phyloP scores from a whole-genome alignment of 2,113 vertebrate species.

The Tretioscincus oriximinensis region DNA sequence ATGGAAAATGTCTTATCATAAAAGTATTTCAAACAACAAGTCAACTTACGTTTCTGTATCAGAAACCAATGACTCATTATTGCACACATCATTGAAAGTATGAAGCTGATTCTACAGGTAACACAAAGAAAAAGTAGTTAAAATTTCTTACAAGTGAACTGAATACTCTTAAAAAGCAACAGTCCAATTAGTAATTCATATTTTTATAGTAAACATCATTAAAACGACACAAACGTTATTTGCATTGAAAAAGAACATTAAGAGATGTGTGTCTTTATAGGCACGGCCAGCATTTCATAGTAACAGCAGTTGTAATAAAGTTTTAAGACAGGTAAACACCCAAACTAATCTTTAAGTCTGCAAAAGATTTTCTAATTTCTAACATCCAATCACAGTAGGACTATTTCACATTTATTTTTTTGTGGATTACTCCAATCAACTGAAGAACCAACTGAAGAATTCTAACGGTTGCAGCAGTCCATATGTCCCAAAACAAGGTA shows the following conservation, averaged over 20 bases:
- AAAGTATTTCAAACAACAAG: constrained; percentile 41
- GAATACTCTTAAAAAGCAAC: not conserved
- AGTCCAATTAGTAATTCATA: not conserved
- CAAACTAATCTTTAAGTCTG: not conserved
- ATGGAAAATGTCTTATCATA: too few relatives aligned
- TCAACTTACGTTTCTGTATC: constrained; percentile 98
- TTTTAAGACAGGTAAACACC: not conserved
- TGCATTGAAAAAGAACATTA: not conserved
- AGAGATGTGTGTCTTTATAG: not conserved
- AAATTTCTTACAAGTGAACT: not conserved
- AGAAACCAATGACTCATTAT: constrained; percentile 98
- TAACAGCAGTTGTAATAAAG: not conserved
- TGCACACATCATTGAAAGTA: constrained; percentile 99
- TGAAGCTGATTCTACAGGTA: constrained; percentile 93
- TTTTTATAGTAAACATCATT: not conserved
- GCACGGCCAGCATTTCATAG: not conserved
- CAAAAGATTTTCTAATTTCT: not conserved
- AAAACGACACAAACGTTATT: not conserved
- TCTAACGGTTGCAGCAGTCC: too few relatives aligned
- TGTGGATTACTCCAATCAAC: too few relatives aligned
- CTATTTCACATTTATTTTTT: too few relatives aligned
- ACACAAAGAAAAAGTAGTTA: constrained; percentile 48
- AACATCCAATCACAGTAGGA: not conserved
- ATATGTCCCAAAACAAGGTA: too few relatives aligned
- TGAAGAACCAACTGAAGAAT: too few relatives aligned